A percentile compares a stretch with the other conserved stretches of the same genome.
phyloP scores from a whole-genome alignment of 2,113 vertebrate genomes.

The Phaethornis superciliosus region DNA sequence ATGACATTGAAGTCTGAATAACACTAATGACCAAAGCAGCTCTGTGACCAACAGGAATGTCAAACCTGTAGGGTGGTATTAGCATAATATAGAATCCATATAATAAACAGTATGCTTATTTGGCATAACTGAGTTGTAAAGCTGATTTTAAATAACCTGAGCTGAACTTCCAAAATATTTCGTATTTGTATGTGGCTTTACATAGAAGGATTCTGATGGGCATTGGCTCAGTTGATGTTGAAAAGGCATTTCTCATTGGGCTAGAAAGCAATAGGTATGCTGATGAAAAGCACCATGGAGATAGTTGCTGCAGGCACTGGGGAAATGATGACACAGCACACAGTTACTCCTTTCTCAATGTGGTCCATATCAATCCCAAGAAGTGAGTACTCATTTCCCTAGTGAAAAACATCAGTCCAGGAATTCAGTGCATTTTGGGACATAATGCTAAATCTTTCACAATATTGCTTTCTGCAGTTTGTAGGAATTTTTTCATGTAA shows the following conservation, averaged over 20 bases:
- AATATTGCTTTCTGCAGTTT: neutral
- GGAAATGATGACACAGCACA: neutral
- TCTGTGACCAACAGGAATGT: neutral
- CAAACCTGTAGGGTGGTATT: neutral
- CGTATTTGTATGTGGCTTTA: neutral
- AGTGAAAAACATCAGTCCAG: neutral
- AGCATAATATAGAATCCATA: neutral
- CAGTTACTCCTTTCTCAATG: neutral
- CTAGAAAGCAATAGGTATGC: neutral
- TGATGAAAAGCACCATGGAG: neutral
- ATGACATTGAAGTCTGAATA: neutral
- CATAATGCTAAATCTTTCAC: neutral
- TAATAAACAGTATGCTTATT: neutral
- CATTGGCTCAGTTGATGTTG: neutral
- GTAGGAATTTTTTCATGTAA: neutral
- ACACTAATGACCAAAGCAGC: neutral
- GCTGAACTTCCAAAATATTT: neutral
- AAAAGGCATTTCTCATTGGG: conserved; percentile 1
- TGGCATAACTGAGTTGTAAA: neutral
- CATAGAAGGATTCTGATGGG: neutral
- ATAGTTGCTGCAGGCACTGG: neutral
- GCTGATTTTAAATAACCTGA: neutral
- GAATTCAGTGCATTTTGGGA: neutral
- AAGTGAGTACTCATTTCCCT: neutral
- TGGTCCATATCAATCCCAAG: neutral